Evolutionary conservation across 2,888 invertebrate genomes (phyloP), one percentile per base, ranked within the genome.

Genomic region (Biston stratarius): DNA sequence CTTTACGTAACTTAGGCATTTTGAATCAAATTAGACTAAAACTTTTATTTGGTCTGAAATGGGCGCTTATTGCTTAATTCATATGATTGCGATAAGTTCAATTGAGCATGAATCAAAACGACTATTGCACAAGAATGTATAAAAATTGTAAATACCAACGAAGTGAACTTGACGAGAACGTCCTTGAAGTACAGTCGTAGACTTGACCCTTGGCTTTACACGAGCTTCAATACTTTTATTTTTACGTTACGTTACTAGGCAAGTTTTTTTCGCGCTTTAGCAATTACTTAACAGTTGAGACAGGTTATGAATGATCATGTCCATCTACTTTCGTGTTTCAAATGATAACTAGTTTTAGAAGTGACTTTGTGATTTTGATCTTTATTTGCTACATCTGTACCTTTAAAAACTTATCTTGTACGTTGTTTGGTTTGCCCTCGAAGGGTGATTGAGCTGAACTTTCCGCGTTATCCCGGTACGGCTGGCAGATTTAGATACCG

Each of bases 191-290:
- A 38, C 9, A 71, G 48, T 61, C 40, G 57, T 65, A 69, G 66
- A 63, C 71, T 72, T 74, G 73, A 74, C 74, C 71, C 71, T 70
- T 74, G 63, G 61, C 69, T 61, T 67, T 62, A 51, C 61, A 55
- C 52, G 61, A 59, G 56, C 57, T 69, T 62, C 64, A 67, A 66
- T 64, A 58, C 55, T n/a, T 62, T 64, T 67, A 64, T 64, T 62
- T 69, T 53, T 64, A 62, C 38, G 24, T 44, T 36, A 47, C 51
- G 62, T 66, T 66, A 63, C 69, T 66, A 57, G 24, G 57, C 66
- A 34, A 61, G 63, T 53, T 52, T 49, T 63, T 60, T 56, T 44
- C 24, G 45, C 9, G 51, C 49, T 56, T 33, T 38, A 48, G 24
- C 58, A 60, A 63, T 67, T 62, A 55, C 45, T 57, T 51, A 57